These are phyloP conservation scores for Temnothorax nylanderi DNA, from an alignment of 1,140 invertebrate species.

Conservation along the genomic window DNA sequence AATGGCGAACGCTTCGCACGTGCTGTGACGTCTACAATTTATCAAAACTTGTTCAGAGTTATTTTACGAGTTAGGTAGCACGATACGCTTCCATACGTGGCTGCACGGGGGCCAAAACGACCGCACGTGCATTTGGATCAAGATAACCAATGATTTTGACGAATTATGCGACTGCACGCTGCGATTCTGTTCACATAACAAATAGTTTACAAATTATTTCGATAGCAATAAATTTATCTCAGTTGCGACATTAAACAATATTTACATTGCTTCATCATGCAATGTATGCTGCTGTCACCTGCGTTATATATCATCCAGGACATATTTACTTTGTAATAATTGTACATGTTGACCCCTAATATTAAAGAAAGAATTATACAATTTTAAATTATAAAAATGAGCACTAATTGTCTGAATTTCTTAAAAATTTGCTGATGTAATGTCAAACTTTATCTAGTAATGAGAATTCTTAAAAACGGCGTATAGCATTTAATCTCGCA, in stretches of 20 bases:
- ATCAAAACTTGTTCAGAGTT: conserved; percentile 75
- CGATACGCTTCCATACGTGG: conserved; percentile 64
- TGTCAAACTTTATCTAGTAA: not conserved
- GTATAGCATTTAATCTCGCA: not conserved
- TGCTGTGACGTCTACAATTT: conserved; percentile 75
- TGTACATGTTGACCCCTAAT: not conserved
- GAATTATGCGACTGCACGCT: conserved; percentile 38
- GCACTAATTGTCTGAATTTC: not conserved
- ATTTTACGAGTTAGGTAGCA: conserved; percentile 73
- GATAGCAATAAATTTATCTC: conserved; percentile 37
- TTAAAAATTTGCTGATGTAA: not conserved
- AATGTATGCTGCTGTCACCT: not conserved
- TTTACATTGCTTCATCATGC: conserved; percentile 2
- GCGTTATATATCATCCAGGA: not conserved
- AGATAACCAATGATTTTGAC: conserved; percentile 60
- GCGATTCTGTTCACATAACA: conserved; percentile 32
- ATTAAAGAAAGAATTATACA: not conserved
- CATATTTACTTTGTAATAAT: not conserved
- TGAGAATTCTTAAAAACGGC: not conserved
- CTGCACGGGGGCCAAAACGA: conserved; percentile 44
- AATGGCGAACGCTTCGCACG: conserved; percentile 73
- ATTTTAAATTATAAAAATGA: not conserved
- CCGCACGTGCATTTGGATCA: conserved; percentile 51
- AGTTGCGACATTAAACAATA: not conserved
- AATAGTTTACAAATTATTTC: conserved; percentile 50